These are phyloP conservation scores for Rhagonycha lutea DNA, from an alignment of 2,888 invertebrate species.

Conservation along the genomic window DNA sequence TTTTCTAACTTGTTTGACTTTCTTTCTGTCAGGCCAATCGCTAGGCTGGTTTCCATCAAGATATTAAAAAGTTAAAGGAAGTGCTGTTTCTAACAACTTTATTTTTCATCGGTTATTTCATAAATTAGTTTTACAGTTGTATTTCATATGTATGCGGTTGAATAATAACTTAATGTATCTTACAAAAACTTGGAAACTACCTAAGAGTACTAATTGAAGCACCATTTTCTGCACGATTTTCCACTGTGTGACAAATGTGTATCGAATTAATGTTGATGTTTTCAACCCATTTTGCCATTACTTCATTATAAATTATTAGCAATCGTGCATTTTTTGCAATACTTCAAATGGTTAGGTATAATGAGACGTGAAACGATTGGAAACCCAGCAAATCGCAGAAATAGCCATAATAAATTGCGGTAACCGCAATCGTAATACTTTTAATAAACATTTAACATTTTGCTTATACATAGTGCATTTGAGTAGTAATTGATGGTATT, in stretches of 20 bases:
- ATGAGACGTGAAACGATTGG: constrained; percentile 1
- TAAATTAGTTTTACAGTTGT: background rate
- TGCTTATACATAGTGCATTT: background rate
- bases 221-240: background rate
- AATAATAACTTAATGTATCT: background rate
- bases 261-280: background rate
- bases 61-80: background rate
- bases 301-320: background rate
- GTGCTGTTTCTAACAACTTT: background rate
- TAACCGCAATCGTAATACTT: background rate
- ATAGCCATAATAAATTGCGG: background rate
- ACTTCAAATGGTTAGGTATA: background rate
- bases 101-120: background rate
- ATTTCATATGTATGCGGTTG: background rate
- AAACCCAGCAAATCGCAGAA: background rate
- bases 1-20: background rate
- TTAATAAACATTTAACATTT: constrained; percentile 5
- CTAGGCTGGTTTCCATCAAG: background rate
- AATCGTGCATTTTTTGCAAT: background rate
- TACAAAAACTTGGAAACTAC: background rate
- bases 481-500: constrained; percentile 21
- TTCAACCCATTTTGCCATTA: background rate
- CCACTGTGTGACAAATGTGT: background rate
- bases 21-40: background rate
- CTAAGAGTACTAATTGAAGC: background rate